Percentiles rank a stretch among this genome's conserved stretches.
phyloP scores from a whole-genome alignment of 2,797 vertebrate species.

The Squalus acanthias region DNA sequence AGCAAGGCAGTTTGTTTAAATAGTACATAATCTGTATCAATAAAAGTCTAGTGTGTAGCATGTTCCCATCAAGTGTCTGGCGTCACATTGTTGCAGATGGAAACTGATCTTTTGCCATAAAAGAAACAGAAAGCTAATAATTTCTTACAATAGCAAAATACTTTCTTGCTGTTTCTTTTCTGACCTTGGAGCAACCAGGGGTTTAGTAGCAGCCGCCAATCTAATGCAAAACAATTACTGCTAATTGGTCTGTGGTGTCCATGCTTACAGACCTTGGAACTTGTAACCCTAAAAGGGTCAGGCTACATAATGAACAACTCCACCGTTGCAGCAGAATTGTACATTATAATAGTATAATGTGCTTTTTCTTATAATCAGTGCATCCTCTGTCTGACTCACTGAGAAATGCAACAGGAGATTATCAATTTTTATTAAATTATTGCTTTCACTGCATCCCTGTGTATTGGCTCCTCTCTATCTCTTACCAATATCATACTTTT shows the following conservation, averaged over 20 bases:
- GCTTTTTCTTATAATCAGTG: neutral
- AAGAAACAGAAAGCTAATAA: neutral
- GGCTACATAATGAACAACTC: neutral
- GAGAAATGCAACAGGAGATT: neutral
- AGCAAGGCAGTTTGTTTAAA: neutral
- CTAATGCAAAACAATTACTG: neutral
- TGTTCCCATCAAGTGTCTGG: neutral
- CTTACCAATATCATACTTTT: neutral
- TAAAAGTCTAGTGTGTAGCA: neutral
- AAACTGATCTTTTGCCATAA: neutral
- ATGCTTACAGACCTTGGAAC: neutral
- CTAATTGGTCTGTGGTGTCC: neutral
- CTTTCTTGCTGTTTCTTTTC: neutral
- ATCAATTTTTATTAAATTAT: neutral
- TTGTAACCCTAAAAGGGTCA: neutral
- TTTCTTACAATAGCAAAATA: neutral
- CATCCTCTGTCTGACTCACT: neutral
- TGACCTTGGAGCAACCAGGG: neutral
- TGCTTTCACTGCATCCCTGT: neutral
- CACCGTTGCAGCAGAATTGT: neutral
- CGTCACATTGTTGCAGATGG: neutral
- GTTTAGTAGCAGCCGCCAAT: neutral
- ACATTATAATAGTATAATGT: neutral
- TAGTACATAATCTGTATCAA: neutral
- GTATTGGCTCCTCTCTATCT: neutral